phyloP scores from a whole-genome alignment of 2,797 vertebrate genomes.

The Todus mexicanus region DNA sequence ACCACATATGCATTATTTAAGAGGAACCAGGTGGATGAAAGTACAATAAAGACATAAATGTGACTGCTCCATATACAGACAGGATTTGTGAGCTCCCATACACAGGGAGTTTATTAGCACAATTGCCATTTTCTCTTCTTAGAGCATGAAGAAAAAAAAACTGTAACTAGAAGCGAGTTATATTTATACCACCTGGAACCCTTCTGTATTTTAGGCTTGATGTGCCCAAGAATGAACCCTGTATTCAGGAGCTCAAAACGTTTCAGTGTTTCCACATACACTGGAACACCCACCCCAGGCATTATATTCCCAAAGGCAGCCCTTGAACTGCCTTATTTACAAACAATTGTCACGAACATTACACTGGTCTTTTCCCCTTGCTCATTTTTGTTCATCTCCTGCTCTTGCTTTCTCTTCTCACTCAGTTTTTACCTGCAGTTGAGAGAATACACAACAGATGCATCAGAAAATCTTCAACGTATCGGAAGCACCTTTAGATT shows the following conservation, averaged over 20 bases:
- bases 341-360: not conserved
- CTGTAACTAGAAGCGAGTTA: not conserved
- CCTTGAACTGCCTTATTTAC: not conserved
- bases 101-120: not conserved
- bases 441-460: not conserved
- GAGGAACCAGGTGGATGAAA: not conserved
- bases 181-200: not conserved
- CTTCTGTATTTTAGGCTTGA: not conserved
- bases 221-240: not conserved
- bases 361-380: not conserved
- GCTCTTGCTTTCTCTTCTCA: not conserved
- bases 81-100: not conserved
- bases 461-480: not conserved
- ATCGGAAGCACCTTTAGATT: not conserved
- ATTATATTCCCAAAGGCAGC: not conserved
- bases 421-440: not conserved
- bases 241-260: not conserved
- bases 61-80: not conserved
- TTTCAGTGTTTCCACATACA: not conserved
- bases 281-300: not conserved
- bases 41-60: not conserved
- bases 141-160: not conserved
- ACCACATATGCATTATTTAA: not conserved
- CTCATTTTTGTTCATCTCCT: not conserved
- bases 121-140: not conserved